Evolutionary conservation across 2,888 invertebrate genomes (phyloP).

Genomic region (Trichacis sp.): DNA sequence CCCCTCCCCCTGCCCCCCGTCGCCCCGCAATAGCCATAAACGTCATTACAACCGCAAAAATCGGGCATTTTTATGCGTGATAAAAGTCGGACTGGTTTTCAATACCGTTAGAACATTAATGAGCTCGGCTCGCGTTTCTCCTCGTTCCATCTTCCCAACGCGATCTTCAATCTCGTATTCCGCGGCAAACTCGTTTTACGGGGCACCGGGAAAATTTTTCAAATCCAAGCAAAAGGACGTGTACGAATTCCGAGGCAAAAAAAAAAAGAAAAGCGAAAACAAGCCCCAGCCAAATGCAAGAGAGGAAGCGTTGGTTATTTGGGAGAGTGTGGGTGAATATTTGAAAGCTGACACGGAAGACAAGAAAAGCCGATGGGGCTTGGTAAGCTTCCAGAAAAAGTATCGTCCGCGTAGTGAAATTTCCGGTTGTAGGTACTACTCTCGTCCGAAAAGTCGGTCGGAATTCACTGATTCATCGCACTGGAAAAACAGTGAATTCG

Average conservation of each 20-base stretch:
- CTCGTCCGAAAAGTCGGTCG: no score
- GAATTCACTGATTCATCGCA: no score
- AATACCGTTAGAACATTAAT: conserved; percentile 4
- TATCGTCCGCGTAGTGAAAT: no score
- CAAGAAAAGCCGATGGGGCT: no score
- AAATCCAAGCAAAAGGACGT: background rate
- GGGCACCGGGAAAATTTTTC: background rate
- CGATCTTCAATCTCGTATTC: conserved; percentile 1
- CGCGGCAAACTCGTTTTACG: background rate
- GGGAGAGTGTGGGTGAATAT: conserved; percentile 6
- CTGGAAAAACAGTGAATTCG: no score
- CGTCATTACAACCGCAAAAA: background rate
- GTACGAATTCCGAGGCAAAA: no score
- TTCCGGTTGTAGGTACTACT: no score
- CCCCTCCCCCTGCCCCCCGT: no score
- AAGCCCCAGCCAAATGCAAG: background rate
- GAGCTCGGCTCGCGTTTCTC: background rate
- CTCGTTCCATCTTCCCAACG: background rate
- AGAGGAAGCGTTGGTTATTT: background rate
- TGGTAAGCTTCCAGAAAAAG: background rate
- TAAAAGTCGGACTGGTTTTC: conserved; percentile 1
- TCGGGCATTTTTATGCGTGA: background rate
- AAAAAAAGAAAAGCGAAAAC: no score
- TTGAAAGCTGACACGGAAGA: conserved; percentile 20
- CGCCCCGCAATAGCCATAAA: background rate